Evolutionary conservation across 2,888 invertebrate species (phyloP).

Genomic region (Ferrisia virgata): DNA sequence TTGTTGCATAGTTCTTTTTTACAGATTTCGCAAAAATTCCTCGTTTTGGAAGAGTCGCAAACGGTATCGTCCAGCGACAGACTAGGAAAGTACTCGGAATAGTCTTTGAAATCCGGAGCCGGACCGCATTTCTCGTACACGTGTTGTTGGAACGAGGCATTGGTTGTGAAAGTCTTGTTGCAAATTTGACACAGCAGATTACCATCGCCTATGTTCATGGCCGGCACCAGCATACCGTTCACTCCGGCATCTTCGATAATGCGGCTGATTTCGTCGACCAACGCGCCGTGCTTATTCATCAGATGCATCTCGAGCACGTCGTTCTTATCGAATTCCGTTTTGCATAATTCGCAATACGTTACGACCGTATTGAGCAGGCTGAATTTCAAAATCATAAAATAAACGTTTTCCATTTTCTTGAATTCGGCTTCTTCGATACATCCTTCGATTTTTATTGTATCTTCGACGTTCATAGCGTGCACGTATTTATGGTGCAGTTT

Average conservation of each 20-base stretch:
- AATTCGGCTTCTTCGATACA: not conserved
- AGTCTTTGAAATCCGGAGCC: constrained; percentile 40
- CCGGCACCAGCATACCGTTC: constrained; percentile 42
- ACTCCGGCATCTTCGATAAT: constrained; percentile 40
- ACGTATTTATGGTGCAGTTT: constrained; percentile 37
- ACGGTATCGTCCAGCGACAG: constrained; percentile 47
- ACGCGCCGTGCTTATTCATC: constrained; percentile 48
- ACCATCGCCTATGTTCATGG: constrained; percentile 7
- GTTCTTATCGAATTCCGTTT: constrained; percentile 32
- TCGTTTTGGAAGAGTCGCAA: constrained; percentile 52
- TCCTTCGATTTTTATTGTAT: not conserved
- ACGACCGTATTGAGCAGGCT: constrained; percentile 35
- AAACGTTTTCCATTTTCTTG: constrained; percentile 33
- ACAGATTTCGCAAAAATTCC: constrained; percentile 94
- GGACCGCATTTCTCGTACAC: constrained; percentile 66
- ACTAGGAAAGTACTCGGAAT: constrained; percentile 41
- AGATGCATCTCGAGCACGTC: constrained; percentile 42
- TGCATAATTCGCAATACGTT: constrained; percentile 22
- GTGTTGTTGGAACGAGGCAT: constrained; percentile 69
- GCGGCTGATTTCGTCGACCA: constrained; percentile 46
- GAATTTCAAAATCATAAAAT: constrained; percentile 40
- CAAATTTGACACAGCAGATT: constrained; percentile 66
- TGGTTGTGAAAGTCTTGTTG: constrained; percentile 69
- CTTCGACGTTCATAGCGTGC: constrained; percentile 15
- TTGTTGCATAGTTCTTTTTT: constrained; percentile 99